Base-by-base conservation (phyloP, 2,113 vertebrate genomes). In the Glareola pratincola region DNA sequence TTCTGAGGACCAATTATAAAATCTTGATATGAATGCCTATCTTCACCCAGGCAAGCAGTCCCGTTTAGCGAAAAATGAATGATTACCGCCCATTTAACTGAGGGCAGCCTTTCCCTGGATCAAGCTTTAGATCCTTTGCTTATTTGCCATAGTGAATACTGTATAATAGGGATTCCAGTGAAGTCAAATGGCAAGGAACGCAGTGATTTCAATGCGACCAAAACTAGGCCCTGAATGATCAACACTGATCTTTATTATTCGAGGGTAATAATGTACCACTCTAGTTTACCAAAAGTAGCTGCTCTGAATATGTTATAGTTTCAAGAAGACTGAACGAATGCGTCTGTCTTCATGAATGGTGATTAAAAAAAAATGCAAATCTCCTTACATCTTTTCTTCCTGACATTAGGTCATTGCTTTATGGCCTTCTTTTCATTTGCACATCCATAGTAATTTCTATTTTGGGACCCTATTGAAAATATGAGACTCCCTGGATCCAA, bases 331-430 rank as follows among this genome's bases (percentile, higher is more conserved):
- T 94, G 96, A 97, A 96, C 87, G 8, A 95, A 96, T 88, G 91
- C 96, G 94, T 98, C 96, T 97, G 96, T 97, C 97, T 97, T 94
- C 96, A 91, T 96, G 97, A 98, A 98, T 97, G 93, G 97, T 96
- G 96, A 98, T 98, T 98, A 78, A 87, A 94, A 96, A 97, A 96
- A 95, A 96, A 97, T 90, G 97, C 96, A 97, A 97, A 98, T 98
- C 95, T 92, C 95, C 97, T 97, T 97, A 95, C 96, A 97, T 98
- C 95, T 97, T 97, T 98, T 96, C 95, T 97, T 97, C 94, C 97
- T 98, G 98, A 97, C 97, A 98, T 76, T 94, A 97, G 97, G 97
- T 97, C 98, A 97, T 92, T 96, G 94, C 94, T 98, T 98, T 98
- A 98, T 97, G 97, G 96, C 95, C 96, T 96, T 93, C 91, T 92